Percentiles rank a stretch among this genome's conserved stretches.
Evolutionary conservation across 2,797 vertebrate genomes (phyloP).

Genomic region (Spheniscus humboldti): DNA sequence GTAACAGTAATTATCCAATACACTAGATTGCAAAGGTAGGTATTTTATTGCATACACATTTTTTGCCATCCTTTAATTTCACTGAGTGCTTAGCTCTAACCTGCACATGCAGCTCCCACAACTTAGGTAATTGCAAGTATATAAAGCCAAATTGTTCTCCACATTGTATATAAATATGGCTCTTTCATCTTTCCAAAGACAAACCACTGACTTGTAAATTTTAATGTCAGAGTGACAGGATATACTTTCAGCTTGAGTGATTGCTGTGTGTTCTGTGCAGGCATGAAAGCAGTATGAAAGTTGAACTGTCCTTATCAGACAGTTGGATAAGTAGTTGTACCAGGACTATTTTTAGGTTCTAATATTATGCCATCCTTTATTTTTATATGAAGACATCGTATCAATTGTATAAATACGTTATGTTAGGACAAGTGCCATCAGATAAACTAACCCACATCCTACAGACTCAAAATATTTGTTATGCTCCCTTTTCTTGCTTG

Average conservation of each 20-base stretch:
- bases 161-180: background rate
- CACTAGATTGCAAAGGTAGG: background rate
- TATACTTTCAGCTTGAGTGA: background rate
- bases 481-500: constrained; percentile 16
- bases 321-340: background rate
- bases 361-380: background rate
- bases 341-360: background rate
- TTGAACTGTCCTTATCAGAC: background rate
- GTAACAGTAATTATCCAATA: background rate
- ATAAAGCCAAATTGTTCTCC: background rate
- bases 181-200: background rate
- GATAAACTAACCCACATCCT: constrained; percentile 49
- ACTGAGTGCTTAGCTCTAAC: background rate
- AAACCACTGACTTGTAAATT: background rate
- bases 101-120: background rate
- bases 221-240: background rate
- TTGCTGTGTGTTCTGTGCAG: background rate
- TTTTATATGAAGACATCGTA: background rate
- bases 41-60: background rate
- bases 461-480: constrained; percentile 56
- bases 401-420: background rate
- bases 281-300: background rate
- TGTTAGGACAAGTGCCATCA: background rate
- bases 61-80: background rate
- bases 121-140: background rate